These are phyloP conservation scores for Pseudochirops cupreus DNA, from an alignment of 2,797 vertebrate species.

Conservation along the genomic window DNA sequence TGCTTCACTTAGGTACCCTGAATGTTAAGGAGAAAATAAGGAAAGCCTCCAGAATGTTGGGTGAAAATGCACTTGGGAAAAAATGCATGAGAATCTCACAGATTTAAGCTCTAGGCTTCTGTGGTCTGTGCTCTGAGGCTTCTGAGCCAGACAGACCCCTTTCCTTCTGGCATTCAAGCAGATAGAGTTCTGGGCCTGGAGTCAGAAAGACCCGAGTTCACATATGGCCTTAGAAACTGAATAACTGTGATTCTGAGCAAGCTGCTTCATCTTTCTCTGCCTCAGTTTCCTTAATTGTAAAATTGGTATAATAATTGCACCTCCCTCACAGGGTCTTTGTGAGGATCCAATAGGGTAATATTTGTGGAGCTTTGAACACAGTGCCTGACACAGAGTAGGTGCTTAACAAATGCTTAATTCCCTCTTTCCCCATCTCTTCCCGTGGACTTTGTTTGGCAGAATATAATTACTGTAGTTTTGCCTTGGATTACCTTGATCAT, in stretches of 20 bases:
- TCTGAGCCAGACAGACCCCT: too few relatives aligned
- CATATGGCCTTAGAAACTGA: background rate
- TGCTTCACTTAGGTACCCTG: background rate
- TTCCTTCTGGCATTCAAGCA: too few relatives aligned
- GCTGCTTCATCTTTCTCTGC: background rate
- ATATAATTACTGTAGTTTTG: background rate
- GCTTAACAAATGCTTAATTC: background rate
- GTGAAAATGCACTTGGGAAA: too few relatives aligned
- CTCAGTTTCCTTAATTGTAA: background rate
- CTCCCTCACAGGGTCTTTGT: background rate
- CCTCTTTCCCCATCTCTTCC: too few relatives aligned
- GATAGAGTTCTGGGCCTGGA: too few relatives aligned
- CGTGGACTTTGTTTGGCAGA: background rate
- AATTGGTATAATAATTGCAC: background rate
- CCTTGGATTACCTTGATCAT: background rate
- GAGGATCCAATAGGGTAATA: background rate
- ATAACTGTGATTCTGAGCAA: background rate
- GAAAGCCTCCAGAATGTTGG: background rate
- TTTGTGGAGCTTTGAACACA: background rate
- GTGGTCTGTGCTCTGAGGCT: too few relatives aligned
- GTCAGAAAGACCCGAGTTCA: background rate
- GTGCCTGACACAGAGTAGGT: background rate
- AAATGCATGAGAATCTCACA: too few relatives aligned
- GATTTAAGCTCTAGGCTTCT: too few relatives aligned
- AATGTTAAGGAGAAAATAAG: background rate